Evolutionary conservation across 2,797 vertebrate genomes (phyloP).

Genomic region (Dendrocincla fuliginosa): DNA sequence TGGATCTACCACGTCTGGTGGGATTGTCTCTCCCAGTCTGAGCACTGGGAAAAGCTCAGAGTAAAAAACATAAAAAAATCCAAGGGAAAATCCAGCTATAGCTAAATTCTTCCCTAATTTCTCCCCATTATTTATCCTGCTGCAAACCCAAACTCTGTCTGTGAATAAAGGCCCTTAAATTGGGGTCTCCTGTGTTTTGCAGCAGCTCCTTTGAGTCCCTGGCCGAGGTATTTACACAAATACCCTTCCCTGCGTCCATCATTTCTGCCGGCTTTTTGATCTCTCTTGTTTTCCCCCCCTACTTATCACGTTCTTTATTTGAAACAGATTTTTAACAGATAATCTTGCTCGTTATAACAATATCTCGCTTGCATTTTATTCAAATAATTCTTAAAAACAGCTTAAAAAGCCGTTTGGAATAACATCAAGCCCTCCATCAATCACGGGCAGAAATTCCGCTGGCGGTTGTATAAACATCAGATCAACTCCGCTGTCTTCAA

Average conservation of each 20-base stretch:
- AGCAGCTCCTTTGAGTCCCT: slow-evolving; percentile 12
- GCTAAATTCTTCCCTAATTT: slow-evolving; percentile 9
- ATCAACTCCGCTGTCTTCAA: slow-evolving; percentile 97
- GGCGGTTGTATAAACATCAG: slow-evolving; percentile 99
- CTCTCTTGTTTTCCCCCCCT: background rate
- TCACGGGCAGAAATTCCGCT: slow-evolving; percentile 95
- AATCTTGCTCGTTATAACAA: slow-evolving; percentile 82
- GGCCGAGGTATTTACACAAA: slow-evolving; percentile 63
- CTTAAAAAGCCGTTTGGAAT: slow-evolving; percentile 88
- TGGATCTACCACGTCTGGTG: slow-evolving; percentile 57
- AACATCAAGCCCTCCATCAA: slow-evolving; percentile 87
- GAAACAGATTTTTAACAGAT: slow-evolving; percentile 87
- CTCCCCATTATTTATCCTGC: background rate
- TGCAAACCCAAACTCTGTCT: background rate
- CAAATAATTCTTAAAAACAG: slow-evolving; percentile 90
- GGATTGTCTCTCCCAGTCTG: slow-evolving; percentile 31
- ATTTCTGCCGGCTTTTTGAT: slow-evolving; percentile 67
- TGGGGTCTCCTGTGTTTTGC: background rate
- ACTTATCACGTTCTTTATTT: slow-evolving; percentile 79
- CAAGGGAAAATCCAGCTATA: background rate
- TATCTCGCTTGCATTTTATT: slow-evolving; percentile 85
- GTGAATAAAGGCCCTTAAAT: background rate
- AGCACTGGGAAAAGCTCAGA: slow-evolving; percentile 1
- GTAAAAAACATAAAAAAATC: background rate
- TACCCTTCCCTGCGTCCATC: background rate